These are phyloP conservation scores for Bombus ignitus DNA, from an alignment of 1,140 invertebrate species.

Conservation along the genomic window DNA sequence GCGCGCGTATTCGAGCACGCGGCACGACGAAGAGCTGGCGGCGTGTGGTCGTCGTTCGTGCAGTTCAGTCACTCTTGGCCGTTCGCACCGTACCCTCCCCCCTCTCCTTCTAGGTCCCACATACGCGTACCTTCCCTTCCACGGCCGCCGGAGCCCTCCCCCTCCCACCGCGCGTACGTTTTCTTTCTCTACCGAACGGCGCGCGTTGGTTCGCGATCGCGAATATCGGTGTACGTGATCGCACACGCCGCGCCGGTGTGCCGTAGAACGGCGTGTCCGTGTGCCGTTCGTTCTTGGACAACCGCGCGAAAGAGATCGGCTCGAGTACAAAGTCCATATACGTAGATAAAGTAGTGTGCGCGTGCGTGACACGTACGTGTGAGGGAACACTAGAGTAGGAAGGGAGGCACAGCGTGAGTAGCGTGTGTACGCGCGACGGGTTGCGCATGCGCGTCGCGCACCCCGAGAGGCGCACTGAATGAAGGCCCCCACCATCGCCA, in stretches of 20 bases:
- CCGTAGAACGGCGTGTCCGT: not conserved
- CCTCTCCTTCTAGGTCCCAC: not conserved
- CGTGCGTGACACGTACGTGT: constrained; percentile 35
- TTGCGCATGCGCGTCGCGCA: constrained; percentile 72
- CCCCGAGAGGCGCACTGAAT: constrained; percentile 76
- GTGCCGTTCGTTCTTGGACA: constrained; percentile 20
- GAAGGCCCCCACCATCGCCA: constrained; percentile 75
- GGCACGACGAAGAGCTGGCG: constrained; percentile 26
- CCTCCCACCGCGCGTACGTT: not conserved
- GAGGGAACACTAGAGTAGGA: constrained; percentile 49
- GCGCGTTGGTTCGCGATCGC: not conserved
- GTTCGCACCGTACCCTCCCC: constrained; percentile 42
- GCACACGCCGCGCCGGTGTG: constrained; percentile 1
- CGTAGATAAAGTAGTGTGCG: constrained; percentile 16
- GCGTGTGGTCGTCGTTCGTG: constrained; percentile 53
- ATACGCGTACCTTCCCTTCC: constrained; percentile 8
- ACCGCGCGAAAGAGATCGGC: constrained; percentile 2
- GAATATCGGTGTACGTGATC: constrained; percentile 20
- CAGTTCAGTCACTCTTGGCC: constrained; percentile 55
- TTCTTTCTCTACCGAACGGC: constrained; percentile 24
- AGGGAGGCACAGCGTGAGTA: constrained; percentile 76
- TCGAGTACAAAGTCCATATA: constrained; percentile 57
- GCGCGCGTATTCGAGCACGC: constrained; percentile 35
- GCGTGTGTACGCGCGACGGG: constrained; percentile 78
- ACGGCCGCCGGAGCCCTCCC: not conserved